Evolutionary conservation across 2,797 vertebrate species (phyloP), one percentile per base, ranked within the genome.

Genomic region (Pygocentrus nattereri): DNA sequence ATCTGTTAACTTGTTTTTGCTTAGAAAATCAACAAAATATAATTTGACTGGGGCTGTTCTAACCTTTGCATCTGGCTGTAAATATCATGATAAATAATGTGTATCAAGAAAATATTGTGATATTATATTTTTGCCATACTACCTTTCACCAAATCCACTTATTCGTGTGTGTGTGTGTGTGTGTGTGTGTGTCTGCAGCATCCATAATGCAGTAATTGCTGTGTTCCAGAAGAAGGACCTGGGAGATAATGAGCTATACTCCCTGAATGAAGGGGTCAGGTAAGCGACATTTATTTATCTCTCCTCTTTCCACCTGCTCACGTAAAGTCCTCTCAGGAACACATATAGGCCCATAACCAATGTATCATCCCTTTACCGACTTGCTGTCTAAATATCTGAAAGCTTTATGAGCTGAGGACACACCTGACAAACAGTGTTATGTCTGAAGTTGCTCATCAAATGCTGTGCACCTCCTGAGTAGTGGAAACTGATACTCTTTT

Each of bases 191-290:
- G 52, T 23, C 88, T 88, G 0, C 93, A 99, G 98, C 89, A 98
- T 99, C 92, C 97, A 99, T 86, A 97, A 96, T 79, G 97, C 97
- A 44, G 98, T 99, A 83, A 96, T 99, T 3, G 93, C 97, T 0
- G 96, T 98, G 82, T 99, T 99, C 94, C 98, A 98, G 92, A 95
- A 90, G 81, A 98, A 97, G 85, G 97, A 97, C 7, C 93, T 99
- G 85, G 96, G 95, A 0, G 97, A 98, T 85, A 96, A 97, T 58
- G 97, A 99, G 82, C 96, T 99, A 68, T 98, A 96, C 92, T 92
- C 92, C 85, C 94, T 99, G 87, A 99, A 99, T 30, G 97, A 99
- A 92, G 97, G 97, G 19, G 98, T 99, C 90, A 95, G 98, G 98
- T 99, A 82, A 95, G 95, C 54, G 25, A n/a, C 18, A 4, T 30